Evolutionary conservation across 2,888 invertebrate species (phyloP).

Genomic region (Tigriopus californicus): DNA sequence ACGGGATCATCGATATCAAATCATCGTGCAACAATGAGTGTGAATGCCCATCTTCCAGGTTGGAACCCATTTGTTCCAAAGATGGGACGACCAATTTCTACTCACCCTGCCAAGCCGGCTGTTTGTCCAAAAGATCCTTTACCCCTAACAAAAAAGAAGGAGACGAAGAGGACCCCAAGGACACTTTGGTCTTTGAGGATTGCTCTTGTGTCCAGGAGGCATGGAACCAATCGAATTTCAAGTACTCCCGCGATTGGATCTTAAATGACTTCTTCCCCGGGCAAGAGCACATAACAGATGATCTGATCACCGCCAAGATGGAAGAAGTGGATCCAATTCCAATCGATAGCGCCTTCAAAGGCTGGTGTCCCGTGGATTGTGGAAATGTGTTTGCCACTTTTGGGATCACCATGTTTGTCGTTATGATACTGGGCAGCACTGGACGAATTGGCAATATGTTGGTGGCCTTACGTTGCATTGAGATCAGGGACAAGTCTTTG

Average conservation of each 20-base stretch:
- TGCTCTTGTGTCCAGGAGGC: background rate
- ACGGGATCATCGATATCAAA: slow-evolving; percentile 21
- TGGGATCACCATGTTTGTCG: background rate
- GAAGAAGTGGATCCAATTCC: too few species aligned
- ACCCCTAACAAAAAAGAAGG: too few species aligned
- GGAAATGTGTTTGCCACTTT: slow-evolving; percentile 1
- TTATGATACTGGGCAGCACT: background rate
- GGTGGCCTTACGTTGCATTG: slow-evolving; percentile 10
- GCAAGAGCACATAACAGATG: too few species aligned
- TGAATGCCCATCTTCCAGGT: slow-evolving; percentile 31
- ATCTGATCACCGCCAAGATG: too few species aligned
- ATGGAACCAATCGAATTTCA: background rate
- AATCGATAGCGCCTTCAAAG: background rate
- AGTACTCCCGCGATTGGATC: background rate
- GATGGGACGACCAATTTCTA: slow-evolving; percentile 39
- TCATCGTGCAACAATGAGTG: slow-evolving; percentile 26
- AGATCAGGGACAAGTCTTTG: slow-evolving; percentile 6
- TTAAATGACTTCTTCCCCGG: too few species aligned
- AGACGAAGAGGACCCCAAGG: too few species aligned
- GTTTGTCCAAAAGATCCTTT: slow-evolving; percentile 23
- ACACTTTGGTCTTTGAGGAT: background rate
- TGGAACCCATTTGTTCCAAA: slow-evolving; percentile 40
- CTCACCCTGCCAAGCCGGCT: slow-evolving; percentile 55
- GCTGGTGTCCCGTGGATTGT: background rate
- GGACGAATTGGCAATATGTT: slow-evolving; percentile 7